phyloP scores from a whole-genome alignment of 2,113 vertebrate species.

The Capra hircus region DNA sequence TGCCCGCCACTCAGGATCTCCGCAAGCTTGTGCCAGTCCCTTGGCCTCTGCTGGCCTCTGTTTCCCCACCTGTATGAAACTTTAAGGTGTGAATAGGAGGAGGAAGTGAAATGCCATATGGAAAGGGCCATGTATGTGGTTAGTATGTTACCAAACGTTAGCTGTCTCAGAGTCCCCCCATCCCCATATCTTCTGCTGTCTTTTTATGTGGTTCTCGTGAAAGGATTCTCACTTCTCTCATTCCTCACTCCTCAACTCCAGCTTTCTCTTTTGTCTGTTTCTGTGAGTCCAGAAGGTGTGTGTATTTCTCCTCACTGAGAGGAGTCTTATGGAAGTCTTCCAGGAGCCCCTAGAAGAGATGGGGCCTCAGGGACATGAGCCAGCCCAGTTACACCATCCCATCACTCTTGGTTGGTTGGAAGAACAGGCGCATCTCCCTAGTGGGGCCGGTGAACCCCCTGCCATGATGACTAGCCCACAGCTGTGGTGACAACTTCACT shows the following conservation, averaged over 20 bases:
- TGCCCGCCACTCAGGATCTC: background rate
- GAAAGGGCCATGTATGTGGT: background rate
- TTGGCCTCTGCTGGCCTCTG: background rate
- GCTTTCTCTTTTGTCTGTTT: background rate
- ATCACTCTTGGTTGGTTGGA: background rate
- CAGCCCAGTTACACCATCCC: background rate
- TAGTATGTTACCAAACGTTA: background rate
- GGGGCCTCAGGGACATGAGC: background rate
- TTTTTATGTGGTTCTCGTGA: background rate
- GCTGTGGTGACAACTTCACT: background rate
- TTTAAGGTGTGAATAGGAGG: background rate
- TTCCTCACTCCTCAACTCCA: background rate
- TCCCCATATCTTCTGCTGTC: background rate
- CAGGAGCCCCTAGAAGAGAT: background rate
- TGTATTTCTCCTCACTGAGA: background rate
- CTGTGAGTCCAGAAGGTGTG: background rate
- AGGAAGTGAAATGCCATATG: background rate
- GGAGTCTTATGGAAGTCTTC: background rate
- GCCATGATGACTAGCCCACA: background rate
- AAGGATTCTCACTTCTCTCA: background rate
- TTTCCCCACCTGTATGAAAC: background rate
- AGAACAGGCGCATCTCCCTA: background rate
- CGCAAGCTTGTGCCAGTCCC: background rate
- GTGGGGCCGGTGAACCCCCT: background rate
- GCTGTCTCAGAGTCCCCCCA: background rate